phyloP scores from a whole-genome alignment of 2,797 vertebrate species.

The Alectoris magna region DNA sequence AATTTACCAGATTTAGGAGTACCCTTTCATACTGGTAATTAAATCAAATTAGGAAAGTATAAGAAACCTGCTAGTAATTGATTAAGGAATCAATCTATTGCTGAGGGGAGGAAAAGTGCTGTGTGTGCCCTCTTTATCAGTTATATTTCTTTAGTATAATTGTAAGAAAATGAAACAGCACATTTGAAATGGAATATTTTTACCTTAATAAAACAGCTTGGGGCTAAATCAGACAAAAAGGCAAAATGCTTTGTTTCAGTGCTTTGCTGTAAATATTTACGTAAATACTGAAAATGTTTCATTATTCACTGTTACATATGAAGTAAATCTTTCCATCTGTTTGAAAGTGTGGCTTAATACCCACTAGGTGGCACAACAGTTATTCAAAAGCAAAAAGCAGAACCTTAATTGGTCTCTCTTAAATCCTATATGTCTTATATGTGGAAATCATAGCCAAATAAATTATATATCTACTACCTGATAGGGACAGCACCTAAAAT shows the following conservation, averaged over 20 bases:
- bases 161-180: neutral
- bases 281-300: neutral
- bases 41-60: neutral
- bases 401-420: neutral
- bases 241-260: neutral
- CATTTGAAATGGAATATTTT: neutral
- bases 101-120: neutral
- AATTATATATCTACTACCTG: neutral
- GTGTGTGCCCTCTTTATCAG: neutral
- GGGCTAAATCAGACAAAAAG: neutral
- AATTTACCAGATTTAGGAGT: neutral
- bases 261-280: neutral
- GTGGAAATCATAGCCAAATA: neutral
- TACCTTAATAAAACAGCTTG: neutral
- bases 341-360: neutral
- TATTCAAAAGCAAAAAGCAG: neutral
- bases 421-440: neutral
- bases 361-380: slow-evolving; percentile 71
- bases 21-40: neutral
- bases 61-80: neutral
- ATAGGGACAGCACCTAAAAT: neutral
- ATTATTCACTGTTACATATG: neutral
- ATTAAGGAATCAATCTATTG: neutral
- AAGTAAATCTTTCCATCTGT: neutral
- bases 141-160: neutral